Evolutionary conservation across 1,140 invertebrate genomes (phyloP).

Genomic region (Apis cerana): DNA sequence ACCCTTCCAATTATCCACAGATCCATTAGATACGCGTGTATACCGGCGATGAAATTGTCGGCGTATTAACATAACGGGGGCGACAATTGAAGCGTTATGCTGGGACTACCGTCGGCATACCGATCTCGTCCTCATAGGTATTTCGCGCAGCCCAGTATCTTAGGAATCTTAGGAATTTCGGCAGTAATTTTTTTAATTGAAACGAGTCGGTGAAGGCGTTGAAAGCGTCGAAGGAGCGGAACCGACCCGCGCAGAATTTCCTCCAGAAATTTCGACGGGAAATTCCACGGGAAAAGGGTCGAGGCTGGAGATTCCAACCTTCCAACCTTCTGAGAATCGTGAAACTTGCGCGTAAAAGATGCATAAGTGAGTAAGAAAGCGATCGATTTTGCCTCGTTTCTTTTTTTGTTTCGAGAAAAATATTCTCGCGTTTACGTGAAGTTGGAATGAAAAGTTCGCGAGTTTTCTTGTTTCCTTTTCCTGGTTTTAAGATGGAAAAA

Average conservation of each 20-base stretch:
- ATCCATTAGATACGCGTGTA: conserved; percentile 65
- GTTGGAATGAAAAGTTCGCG: too few relatives aligned
- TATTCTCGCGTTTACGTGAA: too few relatives aligned
- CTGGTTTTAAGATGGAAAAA: too few relatives aligned
- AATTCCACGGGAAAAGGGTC: neutral
- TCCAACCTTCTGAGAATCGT: neutral
- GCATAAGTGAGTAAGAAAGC: neutral
- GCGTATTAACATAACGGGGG: conserved; percentile 68
- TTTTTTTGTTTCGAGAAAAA: too few relatives aligned
- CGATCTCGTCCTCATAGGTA: conserved; percentile 27
- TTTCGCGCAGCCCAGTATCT: conserved; percentile 25
- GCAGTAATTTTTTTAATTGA: conserved; percentile 41
- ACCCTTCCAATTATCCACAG: conserved; percentile 65
- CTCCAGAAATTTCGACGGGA: neutral
- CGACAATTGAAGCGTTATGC: conserved; percentile 59
- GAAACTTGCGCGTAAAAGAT: neutral
- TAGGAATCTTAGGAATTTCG: conserved; percentile 19
- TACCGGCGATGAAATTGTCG: conserved; percentile 65
- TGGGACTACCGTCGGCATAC: neutral
- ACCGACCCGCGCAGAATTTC: conserved; percentile 19
- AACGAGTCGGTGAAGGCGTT: conserved; percentile 11
- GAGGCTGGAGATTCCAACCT: neutral
- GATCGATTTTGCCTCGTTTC: too few relatives aligned
- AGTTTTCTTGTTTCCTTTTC: too few relatives aligned
- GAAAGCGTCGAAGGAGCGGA: neutral